Evolutionary conservation across 37 sponge, comb jelly and placozoan species (phyloP), one percentile per base, ranked within the genome.

Genomic region (Beroe forskalii): DNA sequence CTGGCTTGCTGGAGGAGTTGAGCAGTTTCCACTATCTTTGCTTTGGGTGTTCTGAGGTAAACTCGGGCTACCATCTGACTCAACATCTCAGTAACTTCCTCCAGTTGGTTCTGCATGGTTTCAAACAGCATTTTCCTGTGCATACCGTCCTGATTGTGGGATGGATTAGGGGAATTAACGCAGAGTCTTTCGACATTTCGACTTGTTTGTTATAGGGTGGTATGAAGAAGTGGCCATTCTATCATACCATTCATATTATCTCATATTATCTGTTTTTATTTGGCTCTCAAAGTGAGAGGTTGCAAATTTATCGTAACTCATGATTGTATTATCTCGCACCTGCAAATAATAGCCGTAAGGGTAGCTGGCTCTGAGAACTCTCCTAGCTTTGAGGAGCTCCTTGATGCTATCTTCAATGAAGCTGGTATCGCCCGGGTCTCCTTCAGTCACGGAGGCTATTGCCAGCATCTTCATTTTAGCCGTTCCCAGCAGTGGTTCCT

Each of bases 1-100:
- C 86, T 35, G 31, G 20, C 35, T 25, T 80, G 86, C 48, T 80
- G 86, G 1, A 80, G 55, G 19, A 80, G 30, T 19, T 38, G 86
- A 3, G 86, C 86, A 28, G 86, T 80, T 41, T 80, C 86, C 37
- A 94, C 92, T 67, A 96, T 96, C 67, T 94, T 94, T 19, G 75
- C 41, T 37, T 92, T 92, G 27, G 93, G 92, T 31, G 92, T 93
- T 1, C 93, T 55, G 40, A 96, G 76, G 89, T 94, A 91, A 12
- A 93, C 93, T 33, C 93, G 62, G 32, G 96, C 94, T 24, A 96
- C 94, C 67, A 94, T 93, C 63, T 93, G 92, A 1, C 94, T 92
- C 43, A 96, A 76, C 61, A 55, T 43, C 67, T 96, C 96, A 9
- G 93, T 93, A 20, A 76, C 91, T 40, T 91, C 90, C 92, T 93